Evolutionary conservation across 2,797 vertebrate species (phyloP), one percentile per base, ranked within the genome.

Genomic region (Eptatretus atami): DNA sequence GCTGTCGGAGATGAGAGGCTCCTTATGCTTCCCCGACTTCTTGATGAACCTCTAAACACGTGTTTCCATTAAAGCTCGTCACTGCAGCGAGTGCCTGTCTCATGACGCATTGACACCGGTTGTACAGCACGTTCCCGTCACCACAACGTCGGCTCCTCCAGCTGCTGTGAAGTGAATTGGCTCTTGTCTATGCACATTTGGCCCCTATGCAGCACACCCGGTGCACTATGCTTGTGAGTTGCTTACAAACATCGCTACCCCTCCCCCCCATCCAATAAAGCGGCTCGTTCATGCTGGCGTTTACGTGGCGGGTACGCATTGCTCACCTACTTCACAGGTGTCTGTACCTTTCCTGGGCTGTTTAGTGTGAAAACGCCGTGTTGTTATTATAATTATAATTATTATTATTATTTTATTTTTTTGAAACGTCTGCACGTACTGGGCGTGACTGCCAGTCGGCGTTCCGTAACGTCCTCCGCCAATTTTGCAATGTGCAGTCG

Each of bases 261-360:
- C 31, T 31, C 3, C 31, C 31, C 31, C 31, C 31, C 31, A 44
- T 44, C 31, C 31, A 44, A n/a, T 61, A n/a, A 61, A 25, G 57
- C n/a, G 12, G 57, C 57, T 24, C n/a, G 57, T n/a, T 10, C n/a
- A 25, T 44, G 31, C 31, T n/a, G 57, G 57, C n/a, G n/a, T n/a
- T 61, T 61, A 25, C 57, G n/a, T 61, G n/a, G n/a, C 25, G 12
- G 57, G 11, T n/a, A 12, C n/a, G 57, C 12, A 25, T 61, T n/a
- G n/a, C 57, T 24, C 25, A 61, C 57, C 10, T 61, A 10, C n/a
- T 61, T 61, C 57, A 12, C 12, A n/a, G 57, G 11, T n/a, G 25
- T n/a, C 57, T 61, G 57, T 61, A 61, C n/a, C 57, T n/a, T 61
- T 61, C n/a, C 57, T 61, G 25, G 57, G 57, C n/a, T 60, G 55